Percentiles rank a stretch among this genome's conserved stretches.
Conservation (phyloP, 1,140 invertebrate species). For the Procambarus virginalis region DNA sequence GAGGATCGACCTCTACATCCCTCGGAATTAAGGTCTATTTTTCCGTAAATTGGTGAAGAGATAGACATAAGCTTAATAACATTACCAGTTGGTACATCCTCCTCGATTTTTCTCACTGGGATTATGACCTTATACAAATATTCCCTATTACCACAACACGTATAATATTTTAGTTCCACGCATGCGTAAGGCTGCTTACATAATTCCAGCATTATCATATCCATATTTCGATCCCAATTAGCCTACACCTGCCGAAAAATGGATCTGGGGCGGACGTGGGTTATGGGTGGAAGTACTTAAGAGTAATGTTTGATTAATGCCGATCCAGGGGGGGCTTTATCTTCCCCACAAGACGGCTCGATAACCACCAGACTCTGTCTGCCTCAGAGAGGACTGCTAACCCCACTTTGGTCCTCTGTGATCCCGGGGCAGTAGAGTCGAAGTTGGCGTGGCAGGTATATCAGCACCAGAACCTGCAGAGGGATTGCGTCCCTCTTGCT, state of each 20-base stretch:
- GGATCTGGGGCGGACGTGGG: neutral
- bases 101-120: neutral
- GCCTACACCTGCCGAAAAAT: neutral
- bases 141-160: neutral
- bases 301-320: neutral
- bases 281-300: neutral
- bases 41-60: neutral
- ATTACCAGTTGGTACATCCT: neutral
- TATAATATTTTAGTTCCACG: too few species aligned
- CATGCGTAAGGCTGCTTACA: too few species aligned
- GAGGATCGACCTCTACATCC: neutral
- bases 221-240: neutral
- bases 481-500: neutral
- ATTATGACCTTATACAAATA: neutral
- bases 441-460: neutral
- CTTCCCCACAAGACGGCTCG: neutral
- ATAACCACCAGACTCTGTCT: neutral
- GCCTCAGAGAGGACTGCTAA: too few species aligned
- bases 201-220: neutral
- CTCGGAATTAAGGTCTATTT: neutral
- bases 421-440: neutral
- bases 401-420: neutral
- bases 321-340: neutral
- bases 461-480: neutral
- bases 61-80: neutral